Base-by-base conservation (phyloP, 2,113 vertebrate species). In the Cinclus mexicanus region DNA sequence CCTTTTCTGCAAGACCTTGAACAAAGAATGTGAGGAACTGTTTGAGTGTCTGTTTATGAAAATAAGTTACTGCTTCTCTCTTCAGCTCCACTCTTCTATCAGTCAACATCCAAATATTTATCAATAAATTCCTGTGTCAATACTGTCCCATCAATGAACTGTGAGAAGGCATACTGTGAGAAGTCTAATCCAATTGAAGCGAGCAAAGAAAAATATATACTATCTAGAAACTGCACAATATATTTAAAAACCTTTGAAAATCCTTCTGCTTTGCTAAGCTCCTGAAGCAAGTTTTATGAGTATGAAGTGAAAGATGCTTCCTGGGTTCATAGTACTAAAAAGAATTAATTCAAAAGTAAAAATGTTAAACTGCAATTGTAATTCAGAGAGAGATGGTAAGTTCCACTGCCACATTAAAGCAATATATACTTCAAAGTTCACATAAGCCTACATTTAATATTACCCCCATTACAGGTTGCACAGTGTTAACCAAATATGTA, bases 181-280 rank as follows among this genome's bases (percentile, higher is more conserved):
- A 83, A 61, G 11, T 18, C 17, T 61, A 15, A 72, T 69, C 11
- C 22, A 86, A 84, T 2, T 42, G 49, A 63, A 67, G 7, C 15
- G 31, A 92, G n/a, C 10, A 10, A 69, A 60, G 19, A 64, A 29
- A 53, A 89, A 7, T 12, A 68, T 33, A 64, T 1, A 5, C 2
- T 50, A 13, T 42, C 21, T 46, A 37, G 29, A 85, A 79, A 47
- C 3, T 11, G 10, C 0, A 0, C 14, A 69, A 64, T 47, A 25
- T 14, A 46, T 92, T 64, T 33, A 56, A 59, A 85, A 79, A 14
- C 0, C 4, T 69, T 83, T 55, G 29, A 79, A 90, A 76, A 55
- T 33, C 6, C 15, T 20, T 44, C 15, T n/a, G 9, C 12, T 86
- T 70, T 23, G 11, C 6, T 61, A 63, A 63, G n/a, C 3, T 78